Base-by-base conservation (phyloP, 2,888 invertebrate genomes). In the Eumerus sabulonum region DNA sequence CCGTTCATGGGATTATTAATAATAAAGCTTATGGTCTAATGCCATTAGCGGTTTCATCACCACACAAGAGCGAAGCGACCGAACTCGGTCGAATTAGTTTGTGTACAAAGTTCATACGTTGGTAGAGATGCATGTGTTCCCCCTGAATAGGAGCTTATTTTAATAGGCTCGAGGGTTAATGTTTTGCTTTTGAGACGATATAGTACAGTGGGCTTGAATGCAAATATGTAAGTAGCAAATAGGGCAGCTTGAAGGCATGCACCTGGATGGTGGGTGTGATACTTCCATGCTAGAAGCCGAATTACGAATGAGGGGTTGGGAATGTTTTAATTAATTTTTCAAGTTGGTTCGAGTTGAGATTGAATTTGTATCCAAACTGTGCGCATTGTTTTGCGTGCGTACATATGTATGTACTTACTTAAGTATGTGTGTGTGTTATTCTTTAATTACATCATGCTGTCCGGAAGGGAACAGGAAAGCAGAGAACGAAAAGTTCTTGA, bases 271-370 rank as follows among this genome's bases (percentile, higher is more conserved):
- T 12, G 18, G 44, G n/a, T 27, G 27, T 48, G 40, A n/a, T n/a
- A n/a, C n/a, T n/a, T n/a, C n/a, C n/a, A 27, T 27, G 35, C 1
- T 9, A 13, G 19, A 36, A 4, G 42, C 17, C 16, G 17, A 19
- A 11, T 12, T 12, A 7, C 35, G 60, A 50, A 59, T 72, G 45
- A 16, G 48, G 35, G 51, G 12, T n/a, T 5, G n/a, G 14, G 18
- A 45, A 35, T 9, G 62, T 63, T 77, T 77, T 68, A 73, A 77
- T 77, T 77, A 68, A 73, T 77, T 67, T 27, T 27, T 56, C 54
- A 72, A 72, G 72, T 66, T 66, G 72, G 67, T 72, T 73, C 63
- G 63, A 73, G 73, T 67, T 73, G 47, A 59, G 67, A 73, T 72
- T 67, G 66, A 77, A 77, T 56, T 72, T 57, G 56, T 27, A 27